Percentiles rank a stretch among this genome's conserved stretches.
Conservation (phyloP, 2,888 invertebrate species). For the Tipula lateralis region DNA sequence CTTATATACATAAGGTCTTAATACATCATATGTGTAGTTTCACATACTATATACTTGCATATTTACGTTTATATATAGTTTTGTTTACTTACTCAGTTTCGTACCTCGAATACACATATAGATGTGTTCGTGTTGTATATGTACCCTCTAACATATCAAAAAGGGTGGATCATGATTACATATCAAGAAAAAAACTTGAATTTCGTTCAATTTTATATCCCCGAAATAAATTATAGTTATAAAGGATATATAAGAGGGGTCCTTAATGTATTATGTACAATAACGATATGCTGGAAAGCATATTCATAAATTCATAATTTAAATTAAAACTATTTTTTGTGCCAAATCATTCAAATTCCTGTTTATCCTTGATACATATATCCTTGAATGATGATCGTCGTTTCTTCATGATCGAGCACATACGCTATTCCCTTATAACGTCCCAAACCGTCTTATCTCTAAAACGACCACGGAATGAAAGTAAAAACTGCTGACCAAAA, state of each 20-base stretch:
- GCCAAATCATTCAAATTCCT: neutral
- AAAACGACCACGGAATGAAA: neutral
- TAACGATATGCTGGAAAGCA: neutral
- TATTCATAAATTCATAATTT: constrained; percentile 19
- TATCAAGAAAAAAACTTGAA: constrained; percentile 1
- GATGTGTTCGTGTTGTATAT: neutral
- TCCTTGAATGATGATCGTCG: neutral
- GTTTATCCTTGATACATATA: neutral
- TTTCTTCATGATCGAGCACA: neutral
- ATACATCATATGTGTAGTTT: constrained; percentile 11
- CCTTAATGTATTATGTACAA: neutral
- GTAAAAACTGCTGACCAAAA: neutral
- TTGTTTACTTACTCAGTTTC: neutral
- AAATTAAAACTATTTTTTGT: neutral
- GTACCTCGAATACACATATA: neutral
- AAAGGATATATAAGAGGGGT: neutral
- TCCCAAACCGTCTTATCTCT: neutral
- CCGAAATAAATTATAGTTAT: neutral
- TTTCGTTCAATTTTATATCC: neutral
- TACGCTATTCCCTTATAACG: neutral
- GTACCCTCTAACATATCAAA: neutral
- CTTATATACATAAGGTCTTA: neutral
- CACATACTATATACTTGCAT: neutral
- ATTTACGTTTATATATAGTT: neutral
- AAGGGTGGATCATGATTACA: neutral